These are phyloP conservation scores for Copsychus sechellarum DNA, from an alignment of 2,113 vertebrate species.

Conservation along the genomic window DNA sequence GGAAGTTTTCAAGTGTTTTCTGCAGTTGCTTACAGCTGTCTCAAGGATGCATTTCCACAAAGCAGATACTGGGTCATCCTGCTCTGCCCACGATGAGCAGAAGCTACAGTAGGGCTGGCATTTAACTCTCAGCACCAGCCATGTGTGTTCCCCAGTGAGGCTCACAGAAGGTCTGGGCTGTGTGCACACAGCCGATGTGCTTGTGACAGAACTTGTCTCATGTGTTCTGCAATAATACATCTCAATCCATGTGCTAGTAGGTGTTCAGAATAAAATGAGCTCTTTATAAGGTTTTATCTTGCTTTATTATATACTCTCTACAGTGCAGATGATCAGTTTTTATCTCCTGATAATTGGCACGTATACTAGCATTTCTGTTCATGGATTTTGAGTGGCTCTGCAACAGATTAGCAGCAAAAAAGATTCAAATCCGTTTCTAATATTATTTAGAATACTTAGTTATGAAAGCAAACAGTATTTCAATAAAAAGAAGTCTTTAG, in stretches of 20 bases:
- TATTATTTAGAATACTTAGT: not conserved
- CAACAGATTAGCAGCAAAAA: not conserved
- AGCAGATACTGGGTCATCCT: not conserved
- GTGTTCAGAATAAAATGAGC: not conserved
- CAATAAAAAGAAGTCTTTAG: not conserved
- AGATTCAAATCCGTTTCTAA: not conserved
- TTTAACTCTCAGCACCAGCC: not conserved
- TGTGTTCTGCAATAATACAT: not conserved
- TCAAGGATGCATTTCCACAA: not conserved
- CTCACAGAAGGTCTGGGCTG: not conserved
- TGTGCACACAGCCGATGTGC: not conserved
- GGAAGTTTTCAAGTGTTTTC: not conserved
- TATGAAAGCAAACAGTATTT: not conserved
- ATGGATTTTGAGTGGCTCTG: not conserved
- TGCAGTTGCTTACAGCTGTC: not conserved
- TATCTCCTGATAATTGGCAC: not conserved
- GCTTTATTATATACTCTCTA: not conserved
- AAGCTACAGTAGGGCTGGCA: not conserved
- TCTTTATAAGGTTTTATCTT: not conserved
- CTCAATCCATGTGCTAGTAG: not conserved
- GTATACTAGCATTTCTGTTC: not conserved
- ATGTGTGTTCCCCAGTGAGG: not conserved
- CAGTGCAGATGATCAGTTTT: not conserved
- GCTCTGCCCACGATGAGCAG: not conserved
- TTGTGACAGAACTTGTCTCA: not conserved